Evolutionary conservation across 2,888 invertebrate species (phyloP), one percentile per base, ranked within the genome.

Genomic region (Amitus sp.): DNA sequence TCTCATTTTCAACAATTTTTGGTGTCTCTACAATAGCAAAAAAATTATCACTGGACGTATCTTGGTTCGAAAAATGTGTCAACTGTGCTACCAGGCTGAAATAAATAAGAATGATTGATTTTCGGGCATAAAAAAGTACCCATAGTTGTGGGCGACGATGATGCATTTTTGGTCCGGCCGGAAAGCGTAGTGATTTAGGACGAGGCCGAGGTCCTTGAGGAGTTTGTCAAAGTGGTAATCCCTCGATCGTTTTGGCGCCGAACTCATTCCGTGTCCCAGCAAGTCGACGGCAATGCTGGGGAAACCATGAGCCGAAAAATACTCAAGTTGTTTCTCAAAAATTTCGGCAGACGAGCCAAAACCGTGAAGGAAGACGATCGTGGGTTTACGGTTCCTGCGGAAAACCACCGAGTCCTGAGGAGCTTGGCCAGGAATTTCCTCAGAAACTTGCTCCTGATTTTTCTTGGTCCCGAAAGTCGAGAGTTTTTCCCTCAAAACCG

Each of bases 91-190:
- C n/a, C n/a, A n/a, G n/a, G n/a, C n/a, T n/a, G n/a, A n/a, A n/a
- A n/a, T n/a, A n/a, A n/a, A n/a, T n/a, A n/a, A n/a, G n/a, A n/a
- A n/a, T n/a, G n/a, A n/a, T n/a, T n/a, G n/a, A n/a, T n/a, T n/a
- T n/a, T n/a, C n/a, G n/a, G n/a, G n/a, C n/a, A n/a, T n/a, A n/a
- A n/a, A n/a, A n/a, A n/a, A n/a, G n/a, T 83, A 89, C 88, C 89
- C 90, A 78, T 89, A 90, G 40, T 89, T 89, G 79, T 90, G 90
- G 9, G 87, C 89, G 59, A 90, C 86, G 30, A 90, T 74, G 46
- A 90, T 85, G 73, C 87, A 87, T 67, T 84, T 86, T 68, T 82
- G 82, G 57, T 79, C 84, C 62, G 79, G 82, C 66, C 79, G 83
- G 56, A 85, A 84, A 53, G 87, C 85, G 70, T 86, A 89, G 70